Percentiles rank a stretch among this genome's conserved stretches.
phyloP scores from a whole-genome alignment of 1,140 invertebrate genomes.

The Euwallacea similis region DNA sequence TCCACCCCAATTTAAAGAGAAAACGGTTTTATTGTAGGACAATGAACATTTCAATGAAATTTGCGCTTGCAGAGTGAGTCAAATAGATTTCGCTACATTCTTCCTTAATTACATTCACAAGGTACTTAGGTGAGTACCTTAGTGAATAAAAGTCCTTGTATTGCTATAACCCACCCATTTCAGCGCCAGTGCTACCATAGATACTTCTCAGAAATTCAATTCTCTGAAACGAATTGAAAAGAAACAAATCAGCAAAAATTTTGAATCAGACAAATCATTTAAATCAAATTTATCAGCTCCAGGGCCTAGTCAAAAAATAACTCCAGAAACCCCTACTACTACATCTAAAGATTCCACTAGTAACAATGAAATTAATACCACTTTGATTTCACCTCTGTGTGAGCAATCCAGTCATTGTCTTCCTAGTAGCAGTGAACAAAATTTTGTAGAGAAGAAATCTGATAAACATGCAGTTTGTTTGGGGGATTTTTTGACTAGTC shows the following conservation, averaged over 20 bases:
- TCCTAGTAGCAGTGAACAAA: conserved; percentile 2
- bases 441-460: conserved; percentile 19
- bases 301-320: not conserved
- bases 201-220: conserved; percentile 29
- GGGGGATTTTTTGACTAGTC: conserved; percentile 47
- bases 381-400: conserved; percentile 47
- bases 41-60: conserved; percentile 24
- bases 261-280: conserved; percentile 3
- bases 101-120: conserved; percentile 52
- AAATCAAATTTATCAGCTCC: conserved; percentile 22
- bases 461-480: conserved; percentile 43
- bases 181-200: conserved; percentile 24
- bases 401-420: conserved; percentile 28
- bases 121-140: conserved; percentile 40
- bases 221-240: conserved; percentile 38
- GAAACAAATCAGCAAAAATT: not conserved
- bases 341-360: conserved; percentile 1
- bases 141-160: conserved; percentile 8
- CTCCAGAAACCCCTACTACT: not conserved
- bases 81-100: conserved; percentile 48
- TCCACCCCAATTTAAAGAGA: not conserved
- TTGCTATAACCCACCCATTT: not conserved
- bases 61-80: conserved; percentile 39
- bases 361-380: conserved; percentile 28
- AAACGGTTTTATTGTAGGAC: conserved; percentile 21